Base-by-base conservation (phyloP, 2,113 vertebrate genomes). In the Platysteira castanea region DNA sequence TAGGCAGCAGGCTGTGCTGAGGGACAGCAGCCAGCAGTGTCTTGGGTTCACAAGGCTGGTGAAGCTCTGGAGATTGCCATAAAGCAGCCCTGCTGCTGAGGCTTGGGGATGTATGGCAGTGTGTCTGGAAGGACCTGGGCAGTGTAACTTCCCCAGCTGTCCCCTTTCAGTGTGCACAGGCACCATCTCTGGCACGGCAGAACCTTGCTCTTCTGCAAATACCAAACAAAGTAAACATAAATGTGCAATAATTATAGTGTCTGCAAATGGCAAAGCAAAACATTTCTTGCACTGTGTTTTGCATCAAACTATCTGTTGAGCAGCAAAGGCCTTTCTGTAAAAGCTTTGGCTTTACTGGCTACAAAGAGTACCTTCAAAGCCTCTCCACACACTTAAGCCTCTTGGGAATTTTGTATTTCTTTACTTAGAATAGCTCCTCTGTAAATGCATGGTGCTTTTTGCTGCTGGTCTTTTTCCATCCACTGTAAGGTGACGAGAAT, bases 41-140 rank as follows among this genome's bases (percentile, higher is more conserved):
- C 76, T 68, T 57, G 61, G 10, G 22, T 22, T 92, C 57, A 35
- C 37, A 56, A 54, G 53, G 67, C 44, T 39, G 35, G 17, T 41
- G 33, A 56, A 65, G 77, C n/a, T 84, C 52, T 81, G 52, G 56
- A 70, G 60, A 15, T 18, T 49, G 64, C 28, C 47, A 7, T 50
- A 39, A 70, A 64, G 30, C 63, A 77, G 53, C 49, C 10, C 33
- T 4, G 3, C 65, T 68, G 74, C 49, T 60, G 37, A 63, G 10
- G 19, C 6, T 3, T 22, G 24, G 27, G 13, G 19, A 42, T 11
- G 1, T n/a, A 12, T 0, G 3, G 23, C 41, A 42, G 20, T 65
- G 31, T 13, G 14, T 41, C 20, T 50, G 21, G 18, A 79, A 75
- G 67, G 60, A 71, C 33, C 33, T 20, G 31, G 21, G 49, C 63